Conservation (phyloP, 2,888 invertebrate genomes). For the Oxytorus armatus region DNA sequence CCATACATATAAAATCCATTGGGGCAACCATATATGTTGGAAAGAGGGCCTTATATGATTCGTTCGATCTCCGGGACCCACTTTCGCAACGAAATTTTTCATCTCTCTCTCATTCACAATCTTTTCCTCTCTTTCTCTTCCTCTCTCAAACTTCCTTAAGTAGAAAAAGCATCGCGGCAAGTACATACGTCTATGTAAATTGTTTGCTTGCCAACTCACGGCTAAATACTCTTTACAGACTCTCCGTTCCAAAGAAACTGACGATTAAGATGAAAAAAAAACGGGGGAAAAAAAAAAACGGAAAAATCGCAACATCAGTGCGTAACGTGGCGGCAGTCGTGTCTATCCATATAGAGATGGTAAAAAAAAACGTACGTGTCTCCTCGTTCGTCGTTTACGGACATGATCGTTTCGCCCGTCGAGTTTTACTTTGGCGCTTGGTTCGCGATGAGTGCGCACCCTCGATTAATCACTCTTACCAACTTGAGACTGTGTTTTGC, state of each 20-base stretch:
- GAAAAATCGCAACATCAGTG: conserved; percentile 11
- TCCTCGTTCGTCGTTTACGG: conserved; percentile 64
- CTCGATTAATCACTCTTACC: conserved; percentile 57
- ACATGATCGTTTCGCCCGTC: conserved; percentile 27
- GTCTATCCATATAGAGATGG: conserved; percentile 52
- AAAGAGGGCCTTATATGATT: conserved; percentile 55
- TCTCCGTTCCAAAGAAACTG: conserved; percentile 35
- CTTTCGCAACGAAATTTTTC: conserved; percentile 58
- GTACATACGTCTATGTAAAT: conserved; percentile 75
- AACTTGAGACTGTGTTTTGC: conserved; percentile 26
- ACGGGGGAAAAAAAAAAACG: conserved; percentile 19
- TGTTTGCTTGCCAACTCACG: conserved; percentile 62
- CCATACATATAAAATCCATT: conserved; percentile 3
- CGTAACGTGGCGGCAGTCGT: conserved; percentile 39
- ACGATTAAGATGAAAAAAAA: conserved; percentile 31
- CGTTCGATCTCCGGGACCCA: conserved; percentile 57
- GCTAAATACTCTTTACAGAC: conserved; percentile 32
- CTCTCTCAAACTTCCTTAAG: conserved; percentile 42
- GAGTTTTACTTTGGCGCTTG: conserved; percentile 41
- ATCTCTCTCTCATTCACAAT: conserved; percentile 8
- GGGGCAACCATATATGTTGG: conserved; percentile 9
- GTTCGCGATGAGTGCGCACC: conserved; percentile 32
- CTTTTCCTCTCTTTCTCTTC: conserved; percentile 5
- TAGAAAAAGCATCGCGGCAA: conserved; percentile 65
- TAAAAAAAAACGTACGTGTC: conserved; percentile 53